phyloP scores from a whole-genome alignment of 2,888 invertebrate species.

The Leucozona laternaria region DNA sequence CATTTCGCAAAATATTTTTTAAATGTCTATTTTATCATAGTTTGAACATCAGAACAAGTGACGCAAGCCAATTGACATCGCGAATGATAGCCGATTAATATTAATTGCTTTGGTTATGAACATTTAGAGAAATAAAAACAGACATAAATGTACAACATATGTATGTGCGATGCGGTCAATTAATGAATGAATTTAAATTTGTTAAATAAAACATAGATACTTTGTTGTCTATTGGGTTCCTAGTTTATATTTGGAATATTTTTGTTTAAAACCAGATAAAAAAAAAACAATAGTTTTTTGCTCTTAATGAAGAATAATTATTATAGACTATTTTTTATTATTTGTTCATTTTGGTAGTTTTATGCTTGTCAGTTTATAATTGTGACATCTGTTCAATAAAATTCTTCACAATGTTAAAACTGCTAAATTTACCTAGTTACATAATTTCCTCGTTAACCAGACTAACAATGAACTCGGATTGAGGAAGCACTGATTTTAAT shows the following conservation, averaged over 20 bases:
- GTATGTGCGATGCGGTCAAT: background rate
- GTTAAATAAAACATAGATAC: background rate
- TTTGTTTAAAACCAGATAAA: no score
- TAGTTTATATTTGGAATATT: background rate
- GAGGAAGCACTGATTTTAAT: background rate
- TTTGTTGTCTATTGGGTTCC: background rate
- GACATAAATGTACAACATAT: no score
- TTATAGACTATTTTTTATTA: no score
- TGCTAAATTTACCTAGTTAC: no score
- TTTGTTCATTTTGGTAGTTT: no score
- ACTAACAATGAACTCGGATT: background rate
- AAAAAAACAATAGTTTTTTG: no score
- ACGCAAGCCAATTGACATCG: slow-evolving; percentile 18
- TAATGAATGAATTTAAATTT: background rate
- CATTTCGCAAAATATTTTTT: background rate
- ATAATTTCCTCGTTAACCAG: background rate
- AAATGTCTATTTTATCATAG: background rate
- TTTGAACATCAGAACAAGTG: background rate
- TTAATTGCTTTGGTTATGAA: slow-evolving; percentile 18
- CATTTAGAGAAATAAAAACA: background rate
- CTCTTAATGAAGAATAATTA: no score
- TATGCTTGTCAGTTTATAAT: no score
- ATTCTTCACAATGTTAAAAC: no score
- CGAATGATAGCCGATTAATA: background rate
- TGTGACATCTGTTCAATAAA: background rate